Evolutionary conservation across 2,113 vertebrate genomes (phyloP).

Genomic region (Typhlomys cinereus): DNA sequence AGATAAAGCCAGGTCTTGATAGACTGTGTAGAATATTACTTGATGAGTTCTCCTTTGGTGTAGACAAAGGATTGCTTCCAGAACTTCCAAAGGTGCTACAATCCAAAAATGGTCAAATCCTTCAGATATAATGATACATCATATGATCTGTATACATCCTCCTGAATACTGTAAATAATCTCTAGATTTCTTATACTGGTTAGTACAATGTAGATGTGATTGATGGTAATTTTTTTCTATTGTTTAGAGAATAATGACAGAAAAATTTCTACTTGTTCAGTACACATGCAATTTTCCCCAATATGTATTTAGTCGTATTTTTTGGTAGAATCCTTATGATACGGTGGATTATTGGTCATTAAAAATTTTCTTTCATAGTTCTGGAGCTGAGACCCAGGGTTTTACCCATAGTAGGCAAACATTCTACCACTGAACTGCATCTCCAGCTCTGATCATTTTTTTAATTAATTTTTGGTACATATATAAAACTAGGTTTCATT

Average conservation of each 20-base stretch:
- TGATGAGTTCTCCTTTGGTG: neutral
- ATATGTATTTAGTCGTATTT: neutral
- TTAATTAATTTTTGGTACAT: neutral
- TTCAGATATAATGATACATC: neutral
- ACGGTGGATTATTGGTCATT: neutral
- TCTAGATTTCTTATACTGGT: neutral
- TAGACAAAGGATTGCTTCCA: neutral
- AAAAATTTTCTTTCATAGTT: neutral
- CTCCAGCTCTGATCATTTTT: neutral
- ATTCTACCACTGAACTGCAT: neutral
- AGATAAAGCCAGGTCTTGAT: neutral
- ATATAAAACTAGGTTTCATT: neutral
- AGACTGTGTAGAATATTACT: neutral
- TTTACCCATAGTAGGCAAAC: neutral
- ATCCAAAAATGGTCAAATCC: neutral
- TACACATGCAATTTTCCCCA: neutral
- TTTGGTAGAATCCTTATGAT: neutral
- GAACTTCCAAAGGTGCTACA: neutral
- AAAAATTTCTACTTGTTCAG: neutral
- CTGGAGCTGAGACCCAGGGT: neutral
- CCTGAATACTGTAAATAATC: neutral
- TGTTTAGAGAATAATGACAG: neutral
- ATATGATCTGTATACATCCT: neutral
- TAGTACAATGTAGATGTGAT: neutral
- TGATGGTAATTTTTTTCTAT: neutral